Conservation (phyloP, 1,140 invertebrate genomes). For the Leptinotarsa lineolata region DNA sequence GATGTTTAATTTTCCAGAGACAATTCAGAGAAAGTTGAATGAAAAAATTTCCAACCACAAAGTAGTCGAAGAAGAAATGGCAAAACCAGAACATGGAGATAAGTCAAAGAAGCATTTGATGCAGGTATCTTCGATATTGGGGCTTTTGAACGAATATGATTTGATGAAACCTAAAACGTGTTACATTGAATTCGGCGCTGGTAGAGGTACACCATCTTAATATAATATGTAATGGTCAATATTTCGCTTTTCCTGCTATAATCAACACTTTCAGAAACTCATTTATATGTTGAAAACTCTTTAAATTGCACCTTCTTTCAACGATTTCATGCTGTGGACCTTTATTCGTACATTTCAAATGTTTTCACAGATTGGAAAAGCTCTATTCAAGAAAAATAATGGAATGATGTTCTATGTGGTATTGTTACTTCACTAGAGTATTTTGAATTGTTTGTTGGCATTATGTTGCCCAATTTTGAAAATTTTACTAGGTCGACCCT, state of each 20-base stretch:
- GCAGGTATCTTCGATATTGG: constrained; percentile 72
- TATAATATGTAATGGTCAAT: constrained; percentile 28
- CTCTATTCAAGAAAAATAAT: no score
- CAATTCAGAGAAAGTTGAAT: constrained; percentile 55
- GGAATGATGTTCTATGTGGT: no score
- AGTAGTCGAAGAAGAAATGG: constrained; percentile 64
- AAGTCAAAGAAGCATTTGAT: constrained; percentile 70
- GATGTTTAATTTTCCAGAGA: constrained; percentile 42
- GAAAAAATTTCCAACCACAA: constrained; percentile 58
- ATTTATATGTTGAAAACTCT: neutral
- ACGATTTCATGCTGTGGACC: no score
- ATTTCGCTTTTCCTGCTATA: neutral
- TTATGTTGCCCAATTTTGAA: no score
- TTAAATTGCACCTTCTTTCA: no score
- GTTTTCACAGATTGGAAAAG: no score
- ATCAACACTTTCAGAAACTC: neutral
- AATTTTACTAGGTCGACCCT: no score
- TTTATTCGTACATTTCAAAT: no score
- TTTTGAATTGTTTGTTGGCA: no score
- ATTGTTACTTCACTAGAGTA: no score
- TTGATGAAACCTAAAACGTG: constrained; percentile 66
- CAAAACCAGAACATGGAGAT: constrained; percentile 65
- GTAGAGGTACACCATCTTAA: constrained; percentile 66
- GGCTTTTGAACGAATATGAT: constrained; percentile 62
- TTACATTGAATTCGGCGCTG: constrained; percentile 85